Base-by-base conservation (phyloP, 2,888 invertebrate species). In the Cylloceria caligata region DNA sequence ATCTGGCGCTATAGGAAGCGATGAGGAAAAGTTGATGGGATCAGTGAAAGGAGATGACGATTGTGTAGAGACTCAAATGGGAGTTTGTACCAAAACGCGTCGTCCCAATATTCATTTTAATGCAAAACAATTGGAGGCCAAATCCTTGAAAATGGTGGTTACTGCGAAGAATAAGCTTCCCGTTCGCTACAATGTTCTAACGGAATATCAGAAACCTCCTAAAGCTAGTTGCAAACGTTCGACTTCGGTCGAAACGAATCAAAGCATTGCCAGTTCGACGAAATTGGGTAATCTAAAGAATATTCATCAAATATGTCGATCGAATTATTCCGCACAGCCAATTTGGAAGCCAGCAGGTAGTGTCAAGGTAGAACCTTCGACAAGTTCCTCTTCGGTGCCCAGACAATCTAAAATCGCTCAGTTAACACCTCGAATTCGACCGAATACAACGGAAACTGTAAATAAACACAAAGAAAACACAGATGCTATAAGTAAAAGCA, bases 281-380 rank as follows among this genome's bases (percentile, higher is more conserved):
- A 39, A 21, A 64, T 42, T 1, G 21, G 21, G 24, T 0, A 60
- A 34, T 24, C 13, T 21, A 11, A 64, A 64, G 11, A 42, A 24
- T 24, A 6, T 62, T 62, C 3, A 42, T n/a, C 6, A 64, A 39
- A 64, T 42, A 64, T 1, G n/a, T 21, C 39, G 45, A 30, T 5
- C 0, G 0, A 11, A 45, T 2, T 55, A 39, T 6, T 71, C 42
- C 36, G 16, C 24, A 0, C 86, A 85, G 21, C 87, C 84, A 3
- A 83, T 67, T 30, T 83, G 86, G 83, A 83, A 60, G 42, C 87
- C 87, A 4, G 85, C 64, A 1, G 86, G 84, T 7, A 52, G 47
- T 4, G 69, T 47, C 0, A 83, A 72, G 71, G 55, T 78, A n/a
- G 65, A 77, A 9, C 34, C 82, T 0, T 81, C 84, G 7, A 76